These are phyloP conservation scores for Eutolmus rufibarbis DNA, from an alignment of 2,888 invertebrate genomes.

Conservation along the genomic window DNA sequence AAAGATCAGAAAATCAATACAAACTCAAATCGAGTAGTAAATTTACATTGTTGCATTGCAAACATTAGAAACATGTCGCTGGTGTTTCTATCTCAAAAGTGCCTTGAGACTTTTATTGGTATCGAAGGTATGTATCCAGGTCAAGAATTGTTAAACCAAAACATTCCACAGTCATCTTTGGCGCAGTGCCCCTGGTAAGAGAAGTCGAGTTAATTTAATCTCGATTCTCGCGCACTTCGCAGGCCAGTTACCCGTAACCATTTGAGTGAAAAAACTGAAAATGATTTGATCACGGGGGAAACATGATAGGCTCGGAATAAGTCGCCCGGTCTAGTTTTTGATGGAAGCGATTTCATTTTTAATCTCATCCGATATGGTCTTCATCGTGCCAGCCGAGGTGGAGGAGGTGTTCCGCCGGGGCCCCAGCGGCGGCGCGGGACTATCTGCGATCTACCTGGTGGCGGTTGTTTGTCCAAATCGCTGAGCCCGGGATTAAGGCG, in stretches of 20 bases:
- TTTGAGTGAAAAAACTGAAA: not conserved
- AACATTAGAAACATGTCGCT: no score
- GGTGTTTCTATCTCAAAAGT: no score
- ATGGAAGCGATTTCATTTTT: conserved; percentile 29
- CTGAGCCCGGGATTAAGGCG: conserved; percentile 33
- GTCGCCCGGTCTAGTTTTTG: conserved; percentile 13
- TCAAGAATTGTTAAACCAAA: not conserved
- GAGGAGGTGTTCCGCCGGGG: conserved; percentile 22
- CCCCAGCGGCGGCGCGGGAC: not conserved
- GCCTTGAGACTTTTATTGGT: not conserved
- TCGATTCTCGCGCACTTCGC: not conserved
- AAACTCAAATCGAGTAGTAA: no score
- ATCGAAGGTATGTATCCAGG: not conserved
- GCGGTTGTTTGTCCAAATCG: conserved; percentile 38
- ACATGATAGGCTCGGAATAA: not conserved
- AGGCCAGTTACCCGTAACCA: not conserved
- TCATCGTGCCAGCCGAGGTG: conserved; percentile 4
- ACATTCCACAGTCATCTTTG: not conserved
- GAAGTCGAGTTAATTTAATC: not conserved
- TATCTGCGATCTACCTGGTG: conserved; percentile 22
- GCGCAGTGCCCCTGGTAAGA: not conserved
- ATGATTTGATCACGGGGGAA: not conserved
- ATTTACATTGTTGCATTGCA: no score
- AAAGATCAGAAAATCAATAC: no score
- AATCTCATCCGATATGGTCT: conserved; percentile 35